phyloP scores from a whole-genome alignment of 2,113 vertebrate species.

The Pristiophorus japonicus region DNA sequence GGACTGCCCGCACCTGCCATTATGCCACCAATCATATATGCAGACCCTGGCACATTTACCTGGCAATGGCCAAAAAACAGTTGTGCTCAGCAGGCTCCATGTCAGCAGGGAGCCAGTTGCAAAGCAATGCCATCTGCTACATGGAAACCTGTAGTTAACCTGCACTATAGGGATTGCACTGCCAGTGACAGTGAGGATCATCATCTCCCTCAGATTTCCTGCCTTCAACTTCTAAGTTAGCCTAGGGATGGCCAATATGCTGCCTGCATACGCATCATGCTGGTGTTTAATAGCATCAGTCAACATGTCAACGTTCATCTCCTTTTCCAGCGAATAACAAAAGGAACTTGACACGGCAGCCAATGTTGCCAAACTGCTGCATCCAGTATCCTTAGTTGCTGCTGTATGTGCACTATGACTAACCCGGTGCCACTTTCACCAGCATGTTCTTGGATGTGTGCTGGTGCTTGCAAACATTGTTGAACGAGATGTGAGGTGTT shows the following conservation, averaged over 20 bases:
- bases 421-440: background rate
- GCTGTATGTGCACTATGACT: background rate
- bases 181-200: background rate
- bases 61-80: background rate
- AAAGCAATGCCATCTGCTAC: background rate
- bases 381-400: background rate
- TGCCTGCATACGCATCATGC: background rate
- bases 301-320: background rate
- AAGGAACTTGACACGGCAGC: background rate
- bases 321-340: background rate
- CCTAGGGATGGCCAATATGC: background rate
- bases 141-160: background rate
- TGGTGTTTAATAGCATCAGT: background rate
- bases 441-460: background rate
- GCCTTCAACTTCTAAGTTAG: background rate
- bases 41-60: background rate
- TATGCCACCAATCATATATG: background rate
- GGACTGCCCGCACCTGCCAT: background rate
- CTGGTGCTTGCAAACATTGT: background rate
- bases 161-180: background rate
- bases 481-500: background rate
- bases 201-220: background rate
- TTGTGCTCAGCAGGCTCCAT: too few relatives aligned
- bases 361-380: background rate
- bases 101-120: background rate